phyloP scores from a whole-genome alignment of 2,797 vertebrate species.

The Myiotriccus ornatus region DNA sequence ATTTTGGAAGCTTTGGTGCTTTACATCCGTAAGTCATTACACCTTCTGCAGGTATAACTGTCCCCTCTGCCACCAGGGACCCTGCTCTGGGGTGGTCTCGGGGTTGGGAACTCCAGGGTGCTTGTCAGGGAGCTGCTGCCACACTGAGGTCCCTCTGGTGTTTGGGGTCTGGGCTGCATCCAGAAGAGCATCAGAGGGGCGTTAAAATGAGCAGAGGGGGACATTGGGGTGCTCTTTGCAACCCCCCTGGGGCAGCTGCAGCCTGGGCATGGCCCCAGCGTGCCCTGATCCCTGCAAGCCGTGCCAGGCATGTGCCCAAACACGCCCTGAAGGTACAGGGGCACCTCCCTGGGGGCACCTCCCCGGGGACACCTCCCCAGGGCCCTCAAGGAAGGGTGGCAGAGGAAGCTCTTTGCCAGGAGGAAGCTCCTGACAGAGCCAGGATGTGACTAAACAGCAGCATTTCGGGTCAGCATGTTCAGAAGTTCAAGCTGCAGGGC shows the following conservation, averaged over 20 bases:
- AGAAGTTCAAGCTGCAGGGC: not conserved
- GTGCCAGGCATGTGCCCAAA: not conserved
- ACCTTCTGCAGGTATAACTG: not conserved
- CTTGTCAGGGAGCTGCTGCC: too few species aligned
- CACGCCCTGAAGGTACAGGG: not conserved
- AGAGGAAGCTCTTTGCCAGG: not conserved
- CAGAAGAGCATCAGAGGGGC: not conserved
- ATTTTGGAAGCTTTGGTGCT: constrained; percentile 35
- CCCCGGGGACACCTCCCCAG: not conserved
- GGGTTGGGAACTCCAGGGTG: not conserved
- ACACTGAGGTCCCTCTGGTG: fast-evolving
- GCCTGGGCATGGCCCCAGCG: not conserved
- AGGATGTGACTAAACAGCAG: not conserved
- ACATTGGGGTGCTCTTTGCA: not conserved
- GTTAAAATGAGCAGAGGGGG: not conserved
- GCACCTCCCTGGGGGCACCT: not conserved
- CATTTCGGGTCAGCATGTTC: fast-evolving
- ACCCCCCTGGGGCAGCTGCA: not conserved
- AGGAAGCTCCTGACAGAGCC: not conserved
- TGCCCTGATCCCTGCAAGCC: not conserved
- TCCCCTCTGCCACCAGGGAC: not conserved
- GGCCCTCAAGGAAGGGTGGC: not conserved
- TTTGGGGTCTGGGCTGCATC: fast-evolving
- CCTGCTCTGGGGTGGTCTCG: not conserved
- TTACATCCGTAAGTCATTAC: not conserved